Percentiles rank a stretch among this genome's conserved stretches.
Conservation (phyloP, 2,888 invertebrate genomes). For the Ramazzottius varieornatus region DNA sequence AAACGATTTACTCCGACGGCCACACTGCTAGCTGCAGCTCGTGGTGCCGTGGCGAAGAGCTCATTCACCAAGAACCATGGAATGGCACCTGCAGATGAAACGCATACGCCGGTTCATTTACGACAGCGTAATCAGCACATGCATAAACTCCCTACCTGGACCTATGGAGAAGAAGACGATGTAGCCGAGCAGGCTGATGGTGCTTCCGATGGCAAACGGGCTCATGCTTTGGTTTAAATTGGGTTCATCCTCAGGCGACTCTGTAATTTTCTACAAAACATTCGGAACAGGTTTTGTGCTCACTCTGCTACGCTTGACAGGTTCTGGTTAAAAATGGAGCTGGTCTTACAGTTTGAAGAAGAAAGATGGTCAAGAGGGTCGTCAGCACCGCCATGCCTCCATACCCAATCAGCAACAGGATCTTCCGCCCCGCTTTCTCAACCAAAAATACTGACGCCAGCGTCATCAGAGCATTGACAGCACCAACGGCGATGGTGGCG, state of each 20-base stretch:
- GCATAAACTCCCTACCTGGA: too few relatives aligned
- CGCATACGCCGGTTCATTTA: too few relatives aligned
- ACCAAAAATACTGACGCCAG: conserved; percentile 48
- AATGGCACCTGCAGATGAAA: conserved; percentile 58
- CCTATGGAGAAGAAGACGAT: conserved; percentile 93
- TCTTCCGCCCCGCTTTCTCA: conserved; percentile 54
- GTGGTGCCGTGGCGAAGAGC: conserved; percentile 77
- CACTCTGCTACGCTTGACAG: too few relatives aligned
- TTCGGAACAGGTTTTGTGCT: too few relatives aligned
- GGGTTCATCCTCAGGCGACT: too few relatives aligned
- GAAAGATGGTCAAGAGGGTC: conserved; percentile 35
- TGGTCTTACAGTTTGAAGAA: too few relatives aligned
- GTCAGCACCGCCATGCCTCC: conserved; percentile 47
- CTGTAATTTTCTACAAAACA: too few relatives aligned
- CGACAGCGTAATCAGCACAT: too few relatives aligned
- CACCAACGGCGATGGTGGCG: conserved; percentile 58
- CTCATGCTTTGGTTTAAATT: too few relatives aligned
- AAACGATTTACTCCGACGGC: conserved; percentile 90
- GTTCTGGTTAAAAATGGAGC: too few relatives aligned
- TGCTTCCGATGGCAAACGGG: conserved; percentile 35
- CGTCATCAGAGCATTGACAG: conserved; percentile 62
- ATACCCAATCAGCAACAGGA: conserved; percentile 49
- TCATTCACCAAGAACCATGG: conserved; percentile 97
- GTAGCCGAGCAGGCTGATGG: conserved; percentile 70
- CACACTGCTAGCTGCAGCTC: conserved; percentile 86